Evolutionary conservation across 1,140 invertebrate genomes (phyloP), one percentile per base, ranked within the genome.

Genomic region (Aphelinus certus): DNA sequence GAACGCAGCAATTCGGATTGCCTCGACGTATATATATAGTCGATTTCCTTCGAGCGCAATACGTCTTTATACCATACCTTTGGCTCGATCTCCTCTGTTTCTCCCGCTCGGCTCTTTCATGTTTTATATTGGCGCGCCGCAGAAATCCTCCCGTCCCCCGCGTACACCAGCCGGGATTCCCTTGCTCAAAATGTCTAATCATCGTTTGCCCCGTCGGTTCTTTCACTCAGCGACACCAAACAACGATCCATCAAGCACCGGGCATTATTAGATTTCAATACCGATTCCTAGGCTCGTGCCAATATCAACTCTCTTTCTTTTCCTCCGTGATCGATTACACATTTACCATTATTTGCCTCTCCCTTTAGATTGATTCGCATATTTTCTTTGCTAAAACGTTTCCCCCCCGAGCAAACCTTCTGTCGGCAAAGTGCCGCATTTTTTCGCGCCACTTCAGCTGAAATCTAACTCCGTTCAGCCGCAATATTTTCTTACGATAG

Each of bases 181-280:
- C 69, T 56, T 72, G 26, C 58, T 2, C 45, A 49, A 72, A 72
- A 49, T 57, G 53, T 47, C 79, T 81, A 83, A 84, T 85, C 81
- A 82, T 83, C 81, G 76, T 75, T 61, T 72, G 75, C 76, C 83
- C 82, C 81, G 81, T 82, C 77, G 71, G 77, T 73, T 6, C 45
- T 72, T 69, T 69, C 67, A 26, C 26, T 26, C 26, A 26, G 26
- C 63, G 58, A 76, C 63, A 74, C 72, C 66, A 77, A 73, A 62
- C 58, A 62, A 68, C 66, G 56, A 68, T 68, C 66, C 66, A 68
- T 68, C 66, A 68, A 61, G 56, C 9, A 70, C 7, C 57, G 48
- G 9, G 47, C 47, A 67, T 74, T 63, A 74, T 74, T 74, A 63
- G 60, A 69, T 63, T 62, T 57, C 72, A 57, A 74, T 67, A 61